These are phyloP conservation scores for Bombus balteatus DNA, from an alignment of 1,140 invertebrate genomes.

Conservation along the genomic window DNA sequence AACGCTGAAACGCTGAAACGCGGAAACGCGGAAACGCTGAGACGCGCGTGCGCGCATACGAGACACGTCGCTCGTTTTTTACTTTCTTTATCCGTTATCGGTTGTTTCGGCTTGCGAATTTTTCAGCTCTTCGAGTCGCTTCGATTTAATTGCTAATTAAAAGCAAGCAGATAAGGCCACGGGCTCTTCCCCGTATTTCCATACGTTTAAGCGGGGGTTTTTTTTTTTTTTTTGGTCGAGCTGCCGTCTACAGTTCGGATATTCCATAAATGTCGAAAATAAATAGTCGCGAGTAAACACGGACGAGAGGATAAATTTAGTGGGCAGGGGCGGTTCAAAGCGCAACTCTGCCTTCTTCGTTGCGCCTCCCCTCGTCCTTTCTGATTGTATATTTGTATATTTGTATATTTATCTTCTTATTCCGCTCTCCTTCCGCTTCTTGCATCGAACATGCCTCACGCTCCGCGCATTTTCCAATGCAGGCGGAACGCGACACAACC, in stretches of 20 bases:
- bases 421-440: not conserved
- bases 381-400: constrained; percentile 65
- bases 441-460: not conserved
- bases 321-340: constrained; percentile 41
- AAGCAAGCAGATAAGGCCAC: not conserved
- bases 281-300: constrained; percentile 58
- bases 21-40: too few species aligned
- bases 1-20: too few species aligned
- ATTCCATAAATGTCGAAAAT: constrained; percentile 59
- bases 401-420: constrained; percentile 66
- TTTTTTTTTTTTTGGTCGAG: not conserved
- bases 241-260: constrained; percentile 2
- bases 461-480: not conserved
- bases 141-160: not conserved
- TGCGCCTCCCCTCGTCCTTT: not conserved
- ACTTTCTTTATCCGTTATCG: not conserved
- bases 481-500: not conserved
- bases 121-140: not conserved
- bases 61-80: too few species aligned
- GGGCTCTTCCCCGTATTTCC: not conserved
- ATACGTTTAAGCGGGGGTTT: not conserved
- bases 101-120: not conserved
- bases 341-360: constrained; percentile 5
- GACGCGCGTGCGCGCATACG: too few species aligned
- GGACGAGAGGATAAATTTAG: constrained; percentile 46